Base-by-base conservation (phyloP, 2,888 invertebrate species). In the Physocephala rufipes region DNA sequence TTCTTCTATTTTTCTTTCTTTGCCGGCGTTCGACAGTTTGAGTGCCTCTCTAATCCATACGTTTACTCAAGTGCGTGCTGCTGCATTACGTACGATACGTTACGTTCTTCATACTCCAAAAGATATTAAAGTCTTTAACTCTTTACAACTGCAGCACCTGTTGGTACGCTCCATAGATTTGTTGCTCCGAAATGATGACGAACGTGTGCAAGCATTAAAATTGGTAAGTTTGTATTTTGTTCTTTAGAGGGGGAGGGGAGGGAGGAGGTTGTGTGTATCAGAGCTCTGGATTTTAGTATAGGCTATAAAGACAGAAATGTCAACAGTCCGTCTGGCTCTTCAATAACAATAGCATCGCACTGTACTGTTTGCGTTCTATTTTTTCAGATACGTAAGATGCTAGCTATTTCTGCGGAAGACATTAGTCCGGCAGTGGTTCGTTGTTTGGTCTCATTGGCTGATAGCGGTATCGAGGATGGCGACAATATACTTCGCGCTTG, bases 121-220 rank as follows among this genome's bases (percentile, higher is more conserved):
- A 82, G 93, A 95, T 86, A 89, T 97, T 75, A 89, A 91, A 79
- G 89, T 90, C 71, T 91, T 97, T 79, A 93, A 95, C 84, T 90
- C 91, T 78, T 87, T 96, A 76, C 93, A 94, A 82, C 89, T 96
- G 81, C 95, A 95, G 76, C 93, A 91, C 86, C 89, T 97, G 78
- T 90, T 97, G 74, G 86, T 80, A 78, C 94, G 95, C 81, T 96
- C 95, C 76, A 90, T 98, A 84, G 98, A 98, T 87, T 88, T 97
- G 74, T 91, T 93, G 86, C 88, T 96, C 63, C 93, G 93, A 79
- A 96, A 96, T 86, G 97, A 98, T 84, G 91, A 95, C 78, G 98
- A 97, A 85, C 90, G 97, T 58, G 91, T 95, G 68, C 97, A 97
- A 87, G 96, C 95, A 0, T 88, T 97, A 78, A 92, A 96, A 79